Evolutionary conservation across 2,797 vertebrate genomes (phyloP), one percentile per base, ranked within the genome.

Genomic region (Oreochromis grahami): DNA sequence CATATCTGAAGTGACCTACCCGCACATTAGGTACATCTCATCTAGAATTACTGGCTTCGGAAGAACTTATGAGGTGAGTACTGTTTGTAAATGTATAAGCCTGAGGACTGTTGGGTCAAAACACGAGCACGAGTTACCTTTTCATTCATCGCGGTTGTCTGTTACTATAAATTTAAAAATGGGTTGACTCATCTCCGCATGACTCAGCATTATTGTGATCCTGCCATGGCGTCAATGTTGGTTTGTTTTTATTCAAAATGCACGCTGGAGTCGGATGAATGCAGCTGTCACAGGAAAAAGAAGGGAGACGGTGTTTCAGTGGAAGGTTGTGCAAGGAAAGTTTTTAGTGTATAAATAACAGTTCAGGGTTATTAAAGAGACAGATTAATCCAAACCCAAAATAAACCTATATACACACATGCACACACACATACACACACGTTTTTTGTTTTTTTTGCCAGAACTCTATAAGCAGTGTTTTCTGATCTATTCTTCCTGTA

Each of bases 21-120:
- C 99, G 93, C 99, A 99, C 94, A 99, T 99, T 95, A 98, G 99
- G 94, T 99, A 99, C 96, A 99, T 99, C 96, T 99, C 99, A 95
- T 99, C 99, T 89, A 97, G 98, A 96, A 97, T 99, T 97, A 98
- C 98, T 94, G 97, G 98, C 95, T 98, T 97, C 90, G 96, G 96
- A 94, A 96, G 96, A 96, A 99, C 98, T 91, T 99, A 99, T 90
- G 98, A 99, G 98, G 98, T 99, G 96, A 88, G 86, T 26, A 32
- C 13, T 21, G 19, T 41, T 76, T 38, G 17, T 70, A 19, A 74
- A 76, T 80, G 32, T 34, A 45, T 36, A 50, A 84, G 19, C 50
- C 26, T 8, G 2, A 26, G 78, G 11, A 78, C 55, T 79, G 52
- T 72, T 78, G 45, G 17, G 19, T 17, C 41, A 65, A 65, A 79